Percentiles rank a stretch among this genome's conserved stretches.
Conservation (phyloP, 1,140 invertebrate species). For the Laodelphax striatellus region DNA sequence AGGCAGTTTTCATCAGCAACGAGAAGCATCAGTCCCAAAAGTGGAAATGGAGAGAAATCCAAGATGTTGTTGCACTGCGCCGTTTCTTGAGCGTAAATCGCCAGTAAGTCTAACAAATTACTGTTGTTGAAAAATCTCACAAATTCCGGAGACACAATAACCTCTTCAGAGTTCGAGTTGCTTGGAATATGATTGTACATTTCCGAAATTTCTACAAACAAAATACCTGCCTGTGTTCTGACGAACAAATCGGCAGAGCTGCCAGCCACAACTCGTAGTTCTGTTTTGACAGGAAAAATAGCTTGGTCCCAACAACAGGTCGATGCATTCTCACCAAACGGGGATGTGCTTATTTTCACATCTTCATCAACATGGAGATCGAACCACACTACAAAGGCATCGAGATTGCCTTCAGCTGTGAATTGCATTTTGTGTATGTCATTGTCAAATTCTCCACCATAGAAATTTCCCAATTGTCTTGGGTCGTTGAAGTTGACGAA, state of each 20-base stretch:
- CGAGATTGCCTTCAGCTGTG: conserved; percentile 36
- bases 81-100: conserved; percentile 19
- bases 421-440: conserved; percentile 1
- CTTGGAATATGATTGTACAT: background rate
- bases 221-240: conserved; percentile 21
- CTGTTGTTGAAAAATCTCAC: conserved; percentile 37
- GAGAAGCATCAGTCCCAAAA: conserved; percentile 28
- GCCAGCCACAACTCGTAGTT: conserved; percentile 13
- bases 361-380: conserved; percentile 55
- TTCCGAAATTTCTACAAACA: background rate
- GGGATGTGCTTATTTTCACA: conserved; percentile 41
- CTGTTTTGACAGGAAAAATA: conserved; percentile 40
- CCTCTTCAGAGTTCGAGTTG: background rate
- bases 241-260: conserved; percentile 22
- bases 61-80: conserved; percentile 22
- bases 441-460: conserved; percentile 6
- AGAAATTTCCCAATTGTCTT: conserved; percentile 31
- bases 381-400: conserved; percentile 59
- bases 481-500: conserved; percentile 51
- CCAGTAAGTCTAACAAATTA: conserved; percentile 30
- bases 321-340: conserved; percentile 10
- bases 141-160: background rate
- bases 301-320: conserved; percentile 64
- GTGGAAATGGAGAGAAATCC: conserved; percentile 31
- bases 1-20: conserved; percentile 21